phyloP scores from a whole-genome alignment of 2,888 invertebrate genomes.

The Uloborus plumipes region DNA sequence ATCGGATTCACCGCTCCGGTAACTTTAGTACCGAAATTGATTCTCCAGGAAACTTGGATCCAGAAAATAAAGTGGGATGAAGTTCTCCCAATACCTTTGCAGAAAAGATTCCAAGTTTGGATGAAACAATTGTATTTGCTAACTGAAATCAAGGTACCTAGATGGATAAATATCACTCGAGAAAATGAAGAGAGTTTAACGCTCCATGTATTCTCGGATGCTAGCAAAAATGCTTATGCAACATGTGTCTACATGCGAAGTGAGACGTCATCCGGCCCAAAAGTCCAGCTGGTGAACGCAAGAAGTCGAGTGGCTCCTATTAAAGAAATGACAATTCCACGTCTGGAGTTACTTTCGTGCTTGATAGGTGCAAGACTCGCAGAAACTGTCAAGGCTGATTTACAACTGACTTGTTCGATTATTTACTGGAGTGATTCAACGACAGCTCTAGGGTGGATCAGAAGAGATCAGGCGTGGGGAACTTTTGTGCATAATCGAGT shows the following conservation, averaged over 20 bases:
- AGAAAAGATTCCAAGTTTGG: background rate
- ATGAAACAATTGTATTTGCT: background rate
- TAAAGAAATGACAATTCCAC: too few species aligned
- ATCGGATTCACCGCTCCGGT: background rate
- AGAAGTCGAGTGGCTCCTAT: background rate
- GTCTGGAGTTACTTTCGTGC: conserved; percentile 1
- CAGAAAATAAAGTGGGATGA: conserved; percentile 5
- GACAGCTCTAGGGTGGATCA: conserved; percentile 65
- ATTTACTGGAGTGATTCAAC: conserved; percentile 11
- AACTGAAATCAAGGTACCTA: background rate
- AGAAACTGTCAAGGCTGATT: background rate
- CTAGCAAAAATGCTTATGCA: conserved; percentile 6
- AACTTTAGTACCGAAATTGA: conserved; percentile 12
- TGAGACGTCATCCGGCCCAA: background rate
- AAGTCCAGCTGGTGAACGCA: background rate
- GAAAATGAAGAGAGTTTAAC: background rate
- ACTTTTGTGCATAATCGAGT: conserved; percentile 67
- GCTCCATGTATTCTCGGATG: conserved; percentile 22
- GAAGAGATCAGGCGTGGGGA: conserved; percentile 64
- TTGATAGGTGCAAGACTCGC: background rate
- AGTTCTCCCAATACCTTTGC: background rate
- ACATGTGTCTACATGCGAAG: conserved; percentile 8
- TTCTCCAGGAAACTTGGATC: conserved; percentile 16
- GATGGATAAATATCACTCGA: background rate
- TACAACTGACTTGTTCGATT: too few species aligned